Evolutionary conservation across 2,888 invertebrate genomes (phyloP), one percentile per base, ranked within the genome.

Genomic region (Anodontia alba): DNA sequence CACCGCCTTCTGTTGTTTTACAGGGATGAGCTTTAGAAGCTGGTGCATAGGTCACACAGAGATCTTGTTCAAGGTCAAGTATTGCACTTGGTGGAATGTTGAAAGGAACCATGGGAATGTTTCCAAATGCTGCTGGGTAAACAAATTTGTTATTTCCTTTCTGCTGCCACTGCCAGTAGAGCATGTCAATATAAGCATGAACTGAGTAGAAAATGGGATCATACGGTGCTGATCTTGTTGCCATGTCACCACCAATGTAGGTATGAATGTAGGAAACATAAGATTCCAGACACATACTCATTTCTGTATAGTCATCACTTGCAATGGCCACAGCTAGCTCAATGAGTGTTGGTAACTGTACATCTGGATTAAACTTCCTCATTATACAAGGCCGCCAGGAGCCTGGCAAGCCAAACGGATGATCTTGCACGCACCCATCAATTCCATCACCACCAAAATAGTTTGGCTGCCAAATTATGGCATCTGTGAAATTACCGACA

Each of bases 381-480:
- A 86, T 83, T 10, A 94, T 87, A 75, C 94, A 94, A 38, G 93
- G 92, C 54, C 86, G 78, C 93, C 93, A 93, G 33, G 88, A 82
- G n/a, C 87, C 87, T 15, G 88, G 83, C n/a, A 84, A 83, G 23
- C 93, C 92, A 88, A 94, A 94, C 20, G 92, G 92, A 81, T 93
- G 92, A 77, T 93, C 90, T 3, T 86, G 84, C 0, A 94, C 93
- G 88, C 94, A 94, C 8, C 86, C 89, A 7, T 88, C 88, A 20
- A 69, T 46, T 0, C 93, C 92, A 75, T 92, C 83, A 12, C 93
- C 93, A 26, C 94, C 94, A 86, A 93, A 93, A 69, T 87, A 90
- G 71, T 91, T 92, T 15, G 93, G 91, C 84, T 93, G 93, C 93
- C 93, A 94, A 26, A 93, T 86, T 20, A 93, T 84, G 0, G 94